phyloP scores from a whole-genome alignment of 1,140 invertebrate species.

The Macrotrachela quadricornifera region DNA sequence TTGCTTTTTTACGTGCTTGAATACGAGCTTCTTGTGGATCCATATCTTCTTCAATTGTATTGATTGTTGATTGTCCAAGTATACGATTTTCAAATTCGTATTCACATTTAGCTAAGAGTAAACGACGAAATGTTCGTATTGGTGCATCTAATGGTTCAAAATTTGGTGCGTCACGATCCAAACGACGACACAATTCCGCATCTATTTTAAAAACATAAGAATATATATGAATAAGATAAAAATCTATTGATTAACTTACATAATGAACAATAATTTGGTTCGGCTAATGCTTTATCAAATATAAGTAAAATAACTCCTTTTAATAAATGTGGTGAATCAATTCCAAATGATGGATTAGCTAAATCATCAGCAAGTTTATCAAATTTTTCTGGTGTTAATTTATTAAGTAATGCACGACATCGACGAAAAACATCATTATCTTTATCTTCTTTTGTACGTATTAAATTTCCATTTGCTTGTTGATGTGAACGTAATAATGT shows the following conservation, averaged over 20 bases:
- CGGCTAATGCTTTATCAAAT: constrained; percentile 95
- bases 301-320: constrained; percentile 86
- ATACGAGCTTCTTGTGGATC: neutral
- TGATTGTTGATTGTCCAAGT: constrained; percentile 27
- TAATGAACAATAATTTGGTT: constrained; percentile 90
- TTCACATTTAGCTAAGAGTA: constrained; percentile 76
- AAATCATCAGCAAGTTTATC: constrained; percentile 93
- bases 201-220: constrained; percentile 27
- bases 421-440: neutral
- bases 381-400: constrained; percentile 96
- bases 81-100: constrained; percentile 67
- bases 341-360: constrained; percentile 53
- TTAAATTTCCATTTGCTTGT: too few relatives aligned
- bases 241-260: constrained; percentile 3
- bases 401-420: constrained; percentile 47
- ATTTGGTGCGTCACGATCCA: constrained; percentile 86
- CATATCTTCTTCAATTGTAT: neutral
- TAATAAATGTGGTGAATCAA: constrained; percentile 73
- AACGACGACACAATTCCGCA: constrained; percentile 89
- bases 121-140: constrained; percentile 53
- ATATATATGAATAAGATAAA: too few relatives aligned
- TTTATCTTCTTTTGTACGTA: too few relatives aligned
- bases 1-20: constrained; percentile 74
- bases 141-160: constrained; percentile 48
- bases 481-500: too few relatives aligned